phyloP scores from a whole-genome alignment of 2,113 vertebrate genomes.

The Ceuthmochares aereus region DNA sequence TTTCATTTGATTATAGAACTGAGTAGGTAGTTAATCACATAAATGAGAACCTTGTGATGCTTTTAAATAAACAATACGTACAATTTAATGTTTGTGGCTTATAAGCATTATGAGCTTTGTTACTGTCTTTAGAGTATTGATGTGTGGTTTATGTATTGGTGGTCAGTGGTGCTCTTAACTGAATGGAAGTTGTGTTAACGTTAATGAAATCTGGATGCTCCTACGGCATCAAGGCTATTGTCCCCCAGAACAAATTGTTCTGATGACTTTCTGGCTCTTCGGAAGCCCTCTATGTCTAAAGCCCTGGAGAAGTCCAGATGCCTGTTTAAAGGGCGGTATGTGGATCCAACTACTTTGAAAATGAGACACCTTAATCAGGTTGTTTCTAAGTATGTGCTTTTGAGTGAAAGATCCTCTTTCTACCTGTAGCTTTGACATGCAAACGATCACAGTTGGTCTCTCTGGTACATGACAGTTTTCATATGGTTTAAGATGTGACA shows the following conservation, averaged over 20 bases:
- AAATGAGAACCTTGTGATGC: constrained; percentile 49
- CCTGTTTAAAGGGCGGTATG: not conserved
- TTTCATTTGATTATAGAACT: constrained; percentile 21
- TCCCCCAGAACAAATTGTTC: not conserved
- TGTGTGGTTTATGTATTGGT: constrained; percentile 61
- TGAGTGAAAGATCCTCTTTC: not conserved
- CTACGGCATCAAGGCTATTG: not conserved
- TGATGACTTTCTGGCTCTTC: not conserved
- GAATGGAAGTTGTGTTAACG: not conserved
- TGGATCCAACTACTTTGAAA: not conserved
- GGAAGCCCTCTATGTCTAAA: not conserved
- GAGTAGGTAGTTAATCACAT: constrained; percentile 54
- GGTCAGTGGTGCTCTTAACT: not conserved
- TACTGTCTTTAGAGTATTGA: constrained; percentile 23
- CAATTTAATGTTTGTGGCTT: constrained; percentile 26
- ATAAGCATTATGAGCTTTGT: not conserved
- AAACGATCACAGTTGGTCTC: not conserved
- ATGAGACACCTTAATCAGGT: not conserved
- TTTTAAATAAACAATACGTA: constrained; percentile 38
- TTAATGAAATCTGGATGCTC: not conserved
- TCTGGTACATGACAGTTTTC: not conserved
- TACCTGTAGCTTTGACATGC: not conserved
- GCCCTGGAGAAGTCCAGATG: not conserved
- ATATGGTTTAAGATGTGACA: not conserved
- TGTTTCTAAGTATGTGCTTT: not conserved